Percentiles rank a stretch among this genome's conserved stretches.
phyloP scores from a whole-genome alignment of 2,888 invertebrate species.

The Antheraea yamamai region DNA sequence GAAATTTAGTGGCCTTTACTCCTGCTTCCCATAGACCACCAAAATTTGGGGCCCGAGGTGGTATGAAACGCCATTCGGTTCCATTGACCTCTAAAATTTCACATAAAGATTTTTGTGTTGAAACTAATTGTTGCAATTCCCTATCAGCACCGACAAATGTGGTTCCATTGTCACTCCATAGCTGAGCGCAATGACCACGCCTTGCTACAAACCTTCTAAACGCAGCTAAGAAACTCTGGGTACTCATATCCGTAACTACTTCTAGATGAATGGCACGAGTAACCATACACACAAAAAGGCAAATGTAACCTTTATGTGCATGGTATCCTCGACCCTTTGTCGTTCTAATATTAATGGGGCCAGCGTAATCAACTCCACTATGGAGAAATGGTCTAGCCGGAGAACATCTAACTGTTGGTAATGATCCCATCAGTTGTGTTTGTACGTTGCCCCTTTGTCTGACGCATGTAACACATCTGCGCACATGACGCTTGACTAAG shows the following conservation, averaged over 20 bases:
- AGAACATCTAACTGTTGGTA: constrained; percentile 17
- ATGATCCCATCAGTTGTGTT: constrained; percentile 21
- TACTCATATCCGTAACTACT: constrained; percentile 5
- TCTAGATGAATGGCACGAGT: constrained; percentile 23
- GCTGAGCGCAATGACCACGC: constrained; percentile 19
- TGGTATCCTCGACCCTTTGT: constrained; percentile 5
- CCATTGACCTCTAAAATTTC: not conserved
- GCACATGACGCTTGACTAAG: not conserved
- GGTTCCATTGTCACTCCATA: constrained; percentile 15
- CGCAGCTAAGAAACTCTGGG: constrained; percentile 18
- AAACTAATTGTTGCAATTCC: not conserved
- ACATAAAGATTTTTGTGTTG: not conserved
- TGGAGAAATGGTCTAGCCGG: constrained; percentile 15
- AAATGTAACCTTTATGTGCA: constrained; percentile 20
- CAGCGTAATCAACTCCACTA: constrained; percentile 18
- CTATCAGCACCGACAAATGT: constrained; percentile 14
- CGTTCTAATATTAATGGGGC: constrained; percentile 19
- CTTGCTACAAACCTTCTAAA: constrained; percentile 23
- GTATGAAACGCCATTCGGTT: not conserved
- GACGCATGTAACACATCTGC: constrained; percentile 8
- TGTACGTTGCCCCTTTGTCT: not conserved
- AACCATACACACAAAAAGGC: constrained; percentile 6
- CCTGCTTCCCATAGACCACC: constrained; percentile 12
- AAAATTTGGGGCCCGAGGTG: not conserved
- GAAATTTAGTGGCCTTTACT: constrained; percentile 10